These are phyloP conservation scores for Anoura caudifer DNA, from an alignment of 2,113 vertebrate species.

Conservation along the genomic window DNA sequence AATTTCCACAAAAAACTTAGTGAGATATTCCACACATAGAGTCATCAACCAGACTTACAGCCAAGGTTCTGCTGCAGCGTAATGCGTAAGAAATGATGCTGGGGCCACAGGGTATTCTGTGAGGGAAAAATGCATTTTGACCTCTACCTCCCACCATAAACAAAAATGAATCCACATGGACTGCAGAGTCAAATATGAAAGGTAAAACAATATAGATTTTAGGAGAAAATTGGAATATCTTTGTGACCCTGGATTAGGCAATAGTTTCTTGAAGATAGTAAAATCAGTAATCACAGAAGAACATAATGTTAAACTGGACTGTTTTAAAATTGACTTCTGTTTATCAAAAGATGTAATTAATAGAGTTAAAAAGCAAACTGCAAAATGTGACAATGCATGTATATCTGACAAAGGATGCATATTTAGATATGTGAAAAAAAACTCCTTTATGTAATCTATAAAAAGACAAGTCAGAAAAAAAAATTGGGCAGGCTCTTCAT, in stretches of 20 bases:
- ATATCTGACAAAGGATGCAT: background rate
- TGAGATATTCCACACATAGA: background rate
- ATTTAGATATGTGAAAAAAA: background rate
- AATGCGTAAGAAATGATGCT: background rate
- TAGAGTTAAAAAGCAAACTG: background rate
- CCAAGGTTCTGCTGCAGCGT: background rate
- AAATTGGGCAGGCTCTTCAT: background rate
- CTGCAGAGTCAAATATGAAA: background rate
- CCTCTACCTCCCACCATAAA: background rate
- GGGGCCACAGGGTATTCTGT: background rate
- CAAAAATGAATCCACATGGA: background rate
- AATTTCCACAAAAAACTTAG: background rate
- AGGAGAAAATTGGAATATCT: background rate
- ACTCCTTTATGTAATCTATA: background rate
- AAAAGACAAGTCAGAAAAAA: background rate
- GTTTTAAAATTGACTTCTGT: background rate
- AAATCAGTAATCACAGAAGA: background rate
- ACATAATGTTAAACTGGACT: background rate
- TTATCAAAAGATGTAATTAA: background rate
- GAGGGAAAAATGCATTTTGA: background rate
- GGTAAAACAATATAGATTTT: background rate
- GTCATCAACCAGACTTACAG: background rate
- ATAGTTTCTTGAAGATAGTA: background rate
- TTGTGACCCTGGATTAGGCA: background rate
- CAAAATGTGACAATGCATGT: background rate